These are phyloP conservation scores for Actinernus sp. DNA, from an alignment of 92 coral and sea anemone genomes.

Conservation along the genomic window DNA sequence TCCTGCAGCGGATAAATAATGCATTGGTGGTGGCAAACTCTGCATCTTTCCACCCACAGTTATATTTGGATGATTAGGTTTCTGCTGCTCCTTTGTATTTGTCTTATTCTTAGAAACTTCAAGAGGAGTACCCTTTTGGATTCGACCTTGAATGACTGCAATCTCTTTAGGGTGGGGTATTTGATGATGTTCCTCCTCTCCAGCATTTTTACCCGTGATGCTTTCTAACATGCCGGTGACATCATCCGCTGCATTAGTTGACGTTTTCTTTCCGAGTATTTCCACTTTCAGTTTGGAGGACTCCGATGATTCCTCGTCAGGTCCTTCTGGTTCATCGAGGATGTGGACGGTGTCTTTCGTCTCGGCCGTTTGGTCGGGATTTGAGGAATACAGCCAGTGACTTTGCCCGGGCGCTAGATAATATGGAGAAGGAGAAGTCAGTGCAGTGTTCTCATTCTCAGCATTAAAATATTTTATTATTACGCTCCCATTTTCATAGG, in stretches of 20 bases:
- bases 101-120: neutral
- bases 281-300: slow-evolving; percentile 5
- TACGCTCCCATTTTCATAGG: no score
- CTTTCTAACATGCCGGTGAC: slow-evolving; percentile 42
- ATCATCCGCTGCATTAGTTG: slow-evolving; percentile 18
- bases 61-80: neutral
- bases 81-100: neutral
- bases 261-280: slow-evolving; percentile 29
- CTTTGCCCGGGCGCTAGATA: slow-evolving; percentile 51
- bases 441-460: no score
- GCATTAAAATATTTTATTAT: neutral
- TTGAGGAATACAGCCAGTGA: slow-evolving; percentile 41
- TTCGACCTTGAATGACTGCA: slow-evolving; percentile 51
- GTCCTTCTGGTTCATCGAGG: slow-evolving; percentile 3
- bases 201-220: slow-evolving; percentile 2
- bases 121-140: slow-evolving; percentile 12
- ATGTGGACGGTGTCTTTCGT: slow-evolving; percentile 18
- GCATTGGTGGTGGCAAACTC: neutral
- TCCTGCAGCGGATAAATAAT: neutral
- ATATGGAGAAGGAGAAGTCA: neutral
- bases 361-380: slow-evolving; percentile 22
- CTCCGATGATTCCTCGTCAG: neutral
- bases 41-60: slow-evolving; percentile 37
- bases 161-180: slow-evolving; percentile 18
- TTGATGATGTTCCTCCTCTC: neutral